Percentiles rank a stretch among this genome's conserved stretches.
phyloP scores from a whole-genome alignment of 2,888 invertebrate genomes.

The Omphaloscelis lunosa region DNA sequence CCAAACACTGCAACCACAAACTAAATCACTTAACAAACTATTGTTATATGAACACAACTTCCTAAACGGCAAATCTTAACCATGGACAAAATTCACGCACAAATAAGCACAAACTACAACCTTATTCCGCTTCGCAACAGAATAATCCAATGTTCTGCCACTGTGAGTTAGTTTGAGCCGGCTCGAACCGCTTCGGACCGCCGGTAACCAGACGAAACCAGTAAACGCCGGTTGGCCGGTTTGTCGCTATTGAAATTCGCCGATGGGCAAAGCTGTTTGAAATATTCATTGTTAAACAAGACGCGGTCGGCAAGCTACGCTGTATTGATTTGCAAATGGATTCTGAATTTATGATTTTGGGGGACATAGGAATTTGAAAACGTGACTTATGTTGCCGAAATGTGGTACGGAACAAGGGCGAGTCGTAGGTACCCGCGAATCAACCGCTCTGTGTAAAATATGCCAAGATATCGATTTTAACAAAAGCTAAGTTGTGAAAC shows the following conservation, averaged over 20 bases:
- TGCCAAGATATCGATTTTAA: neutral
- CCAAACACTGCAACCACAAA: constrained; percentile 37
- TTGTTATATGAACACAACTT: constrained; percentile 43
- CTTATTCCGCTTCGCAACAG: constrained; percentile 55
- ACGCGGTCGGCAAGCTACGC: constrained; percentile 29
- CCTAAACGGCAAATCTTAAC: constrained; percentile 56
- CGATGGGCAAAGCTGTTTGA: constrained; percentile 65
- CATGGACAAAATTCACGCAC: constrained; percentile 61
- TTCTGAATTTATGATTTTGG: constrained; percentile 51
- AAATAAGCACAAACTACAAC: constrained; percentile 53
- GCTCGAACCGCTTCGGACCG: constrained; percentile 39
- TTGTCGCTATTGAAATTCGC: constrained; percentile 62
- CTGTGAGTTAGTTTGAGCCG: constrained; percentile 58
- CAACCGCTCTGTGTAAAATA: neutral
- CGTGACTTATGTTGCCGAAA: constrained; percentile 5
- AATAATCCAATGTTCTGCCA: constrained; percentile 63
- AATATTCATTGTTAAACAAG: constrained; percentile 68
- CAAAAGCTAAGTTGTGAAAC: neutral
- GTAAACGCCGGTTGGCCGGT: constrained; percentile 47
- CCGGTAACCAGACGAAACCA: constrained; percentile 55
- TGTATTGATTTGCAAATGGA: constrained; percentile 60
- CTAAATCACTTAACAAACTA: constrained; percentile 46
- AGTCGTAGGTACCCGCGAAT: too few species aligned
- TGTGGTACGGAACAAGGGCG: neutral
- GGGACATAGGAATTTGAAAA: constrained; percentile 24